These are phyloP conservation scores for Latrodectus geometricus DNA, from an alignment of 1,140 invertebrate genomes.

Conservation along the genomic window DNA sequence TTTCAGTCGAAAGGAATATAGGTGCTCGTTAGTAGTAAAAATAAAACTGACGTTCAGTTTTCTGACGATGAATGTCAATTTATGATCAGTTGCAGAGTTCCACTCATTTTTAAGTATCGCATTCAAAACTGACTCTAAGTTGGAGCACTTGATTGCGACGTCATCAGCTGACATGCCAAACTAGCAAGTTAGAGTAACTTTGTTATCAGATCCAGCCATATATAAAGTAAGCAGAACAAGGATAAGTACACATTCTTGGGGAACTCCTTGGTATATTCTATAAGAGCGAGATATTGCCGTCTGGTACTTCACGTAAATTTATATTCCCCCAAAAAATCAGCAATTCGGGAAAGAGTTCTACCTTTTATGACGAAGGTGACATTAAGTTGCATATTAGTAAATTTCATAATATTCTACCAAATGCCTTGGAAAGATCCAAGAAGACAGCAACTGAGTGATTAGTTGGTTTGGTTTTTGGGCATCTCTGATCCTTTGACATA, in stretches of 20 bases:
- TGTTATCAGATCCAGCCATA: background rate
- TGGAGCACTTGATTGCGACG: background rate
- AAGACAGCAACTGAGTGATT: conserved; percentile 3
- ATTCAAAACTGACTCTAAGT: background rate
- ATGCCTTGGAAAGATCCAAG: conserved; percentile 1
- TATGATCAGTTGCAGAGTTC: too few relatives aligned
- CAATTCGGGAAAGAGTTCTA: background rate
- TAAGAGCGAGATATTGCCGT: background rate
- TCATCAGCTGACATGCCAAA: background rate
- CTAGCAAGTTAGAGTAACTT: background rate
- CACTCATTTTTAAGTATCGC: background rate
- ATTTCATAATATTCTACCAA: background rate
- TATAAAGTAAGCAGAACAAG: background rate
- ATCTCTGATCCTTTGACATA: conserved; percentile 8
- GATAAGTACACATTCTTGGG: too few relatives aligned
- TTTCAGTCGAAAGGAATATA: too few relatives aligned
- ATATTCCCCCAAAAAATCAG: background rate
- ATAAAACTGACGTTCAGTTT: too few relatives aligned
- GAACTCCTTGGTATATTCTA: background rate
- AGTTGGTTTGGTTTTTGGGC: background rate
- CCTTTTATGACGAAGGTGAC: too few relatives aligned
- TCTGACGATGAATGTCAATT: too few relatives aligned
- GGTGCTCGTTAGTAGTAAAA: too few relatives aligned
- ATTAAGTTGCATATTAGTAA: too few relatives aligned
- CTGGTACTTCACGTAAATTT: background rate